A percentile compares a stretch with the other conserved stretches of the same genome.
Conservation (phyloP, 2,797 vertebrate species). For the Malurus splendens region DNA sequence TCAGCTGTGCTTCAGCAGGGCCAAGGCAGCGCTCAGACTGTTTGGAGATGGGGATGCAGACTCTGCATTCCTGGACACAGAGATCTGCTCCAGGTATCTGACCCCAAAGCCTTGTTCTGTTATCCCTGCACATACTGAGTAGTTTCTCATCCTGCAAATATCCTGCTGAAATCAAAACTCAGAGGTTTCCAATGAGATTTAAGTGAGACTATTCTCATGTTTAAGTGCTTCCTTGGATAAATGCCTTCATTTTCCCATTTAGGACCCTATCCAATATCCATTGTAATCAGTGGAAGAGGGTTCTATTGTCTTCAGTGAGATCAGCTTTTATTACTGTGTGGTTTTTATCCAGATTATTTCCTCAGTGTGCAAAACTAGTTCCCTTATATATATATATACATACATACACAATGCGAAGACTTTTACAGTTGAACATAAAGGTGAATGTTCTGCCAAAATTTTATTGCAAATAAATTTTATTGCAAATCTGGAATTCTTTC, state of each 20-base stretch:
- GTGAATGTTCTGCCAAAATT: neutral
- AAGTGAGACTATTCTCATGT: neutral
- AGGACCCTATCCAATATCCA: neutral
- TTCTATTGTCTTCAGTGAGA: neutral
- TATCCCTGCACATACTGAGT: neutral
- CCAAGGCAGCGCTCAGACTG: neutral
- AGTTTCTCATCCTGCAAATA: neutral
- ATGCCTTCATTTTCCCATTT: neutral
- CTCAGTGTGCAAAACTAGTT: neutral
- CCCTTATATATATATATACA: neutral
- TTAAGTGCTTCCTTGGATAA: conserved; percentile 13
- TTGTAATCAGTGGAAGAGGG: neutral
- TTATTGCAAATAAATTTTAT: neutral
- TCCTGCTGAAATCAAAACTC: neutral
- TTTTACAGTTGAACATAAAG: neutral
- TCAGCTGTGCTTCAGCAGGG: neutral
- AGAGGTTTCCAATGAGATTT: neutral
- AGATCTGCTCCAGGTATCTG: neutral
- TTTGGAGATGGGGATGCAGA: neutral
- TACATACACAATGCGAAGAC: neutral
- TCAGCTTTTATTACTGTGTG: neutral
- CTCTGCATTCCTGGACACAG: neutral
- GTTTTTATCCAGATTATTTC: neutral
- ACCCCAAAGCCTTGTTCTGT: neutral
- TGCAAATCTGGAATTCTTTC: neutral